phyloP scores from a whole-genome alignment of 2,888 invertebrate genomes.

The Drosophila ustulata region DNA sequence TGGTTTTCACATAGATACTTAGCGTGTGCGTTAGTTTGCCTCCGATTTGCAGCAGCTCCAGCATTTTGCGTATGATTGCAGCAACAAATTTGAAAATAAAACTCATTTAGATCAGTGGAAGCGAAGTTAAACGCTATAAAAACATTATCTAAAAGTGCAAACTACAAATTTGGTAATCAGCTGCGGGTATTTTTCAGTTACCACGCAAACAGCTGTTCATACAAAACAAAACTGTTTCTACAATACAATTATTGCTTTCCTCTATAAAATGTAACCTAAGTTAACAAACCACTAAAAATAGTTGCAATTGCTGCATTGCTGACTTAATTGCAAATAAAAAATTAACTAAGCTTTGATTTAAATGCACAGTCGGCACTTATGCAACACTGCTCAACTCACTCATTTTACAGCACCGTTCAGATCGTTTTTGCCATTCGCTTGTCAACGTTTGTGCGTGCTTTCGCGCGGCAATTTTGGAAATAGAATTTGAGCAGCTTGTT shows the following conservation, averaged over 20 bases:
- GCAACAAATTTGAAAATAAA: slow-evolving; percentile 87
- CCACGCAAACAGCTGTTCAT: slow-evolving; percentile 5
- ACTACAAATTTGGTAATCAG: slow-evolving; percentile 34
- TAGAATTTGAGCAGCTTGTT: slow-evolving; percentile 4
- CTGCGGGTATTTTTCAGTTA: slow-evolving; percentile 25
- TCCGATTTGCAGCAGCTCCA: slow-evolving; percentile 88
- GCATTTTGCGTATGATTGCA: slow-evolving; percentile 87
- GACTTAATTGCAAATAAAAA: too few species aligned
- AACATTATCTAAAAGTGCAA: slow-evolving; percentile 27
- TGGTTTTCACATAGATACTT: slow-evolving; percentile 89
- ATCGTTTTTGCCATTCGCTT: slow-evolving; percentile 39
- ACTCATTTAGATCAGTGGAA: slow-evolving; percentile 85
- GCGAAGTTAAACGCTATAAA: background rate
- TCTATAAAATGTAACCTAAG: too few species aligned
- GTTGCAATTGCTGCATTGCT: background rate
- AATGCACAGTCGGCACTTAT: slow-evolving; percentile 1
- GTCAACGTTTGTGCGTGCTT: slow-evolving; percentile 23
- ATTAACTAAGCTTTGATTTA: background rate
- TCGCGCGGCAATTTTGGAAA: slow-evolving; percentile 56
- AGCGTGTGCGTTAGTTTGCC: slow-evolving; percentile 87
- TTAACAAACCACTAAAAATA: background rate
- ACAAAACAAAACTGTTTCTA: slow-evolving; percentile 2
- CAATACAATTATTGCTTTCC: too few species aligned
- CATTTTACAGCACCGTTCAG: slow-evolving; percentile 31
- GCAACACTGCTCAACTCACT: slow-evolving; percentile 21